Conservation (phyloP, 2,888 invertebrate genomes). For the Sphaerophoria taeniata region DNA sequence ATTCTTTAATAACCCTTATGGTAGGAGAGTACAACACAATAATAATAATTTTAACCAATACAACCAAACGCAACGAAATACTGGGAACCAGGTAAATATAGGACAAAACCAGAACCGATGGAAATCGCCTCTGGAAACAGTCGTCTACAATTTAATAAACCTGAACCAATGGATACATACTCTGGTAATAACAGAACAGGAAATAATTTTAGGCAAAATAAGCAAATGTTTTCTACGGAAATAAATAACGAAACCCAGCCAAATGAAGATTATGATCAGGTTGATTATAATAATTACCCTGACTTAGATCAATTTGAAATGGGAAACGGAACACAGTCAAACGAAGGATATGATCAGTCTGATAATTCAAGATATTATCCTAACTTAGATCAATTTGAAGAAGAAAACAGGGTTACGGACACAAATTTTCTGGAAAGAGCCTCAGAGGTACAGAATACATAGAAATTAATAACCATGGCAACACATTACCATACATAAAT, state of each 20-base stretch:
- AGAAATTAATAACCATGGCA: constrained; percentile 24
- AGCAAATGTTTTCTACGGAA: too few species aligned
- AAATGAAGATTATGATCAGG: too few species aligned
- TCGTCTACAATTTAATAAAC: constrained; percentile 15
- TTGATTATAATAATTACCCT: too few species aligned
- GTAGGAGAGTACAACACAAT: too few species aligned
- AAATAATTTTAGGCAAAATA: too few species aligned
- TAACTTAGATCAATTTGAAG: not conserved
- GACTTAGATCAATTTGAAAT: too few species aligned
- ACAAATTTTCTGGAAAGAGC: constrained; percentile 19
- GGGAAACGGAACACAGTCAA: too few species aligned
- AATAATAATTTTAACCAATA: too few species aligned
- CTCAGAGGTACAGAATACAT: constrained; percentile 2
- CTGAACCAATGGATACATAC: constrained; percentile 36
- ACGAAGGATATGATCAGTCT: constrained; percentile 13
- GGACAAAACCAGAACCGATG: constrained; percentile 3
- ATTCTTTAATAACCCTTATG: too few species aligned
- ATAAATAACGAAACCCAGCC: constrained; percentile 11
- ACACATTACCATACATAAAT: constrained; percentile 12
- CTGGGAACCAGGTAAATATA: constrained; percentile 3
- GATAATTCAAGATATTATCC: not conserved
- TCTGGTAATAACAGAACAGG: too few species aligned
- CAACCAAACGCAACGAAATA: constrained; percentile 8
- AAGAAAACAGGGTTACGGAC: not conserved
- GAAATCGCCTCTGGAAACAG: too few species aligned